phyloP scores from a whole-genome alignment of 2,888 invertebrate species.

The Chrysolina oricalcia region DNA sequence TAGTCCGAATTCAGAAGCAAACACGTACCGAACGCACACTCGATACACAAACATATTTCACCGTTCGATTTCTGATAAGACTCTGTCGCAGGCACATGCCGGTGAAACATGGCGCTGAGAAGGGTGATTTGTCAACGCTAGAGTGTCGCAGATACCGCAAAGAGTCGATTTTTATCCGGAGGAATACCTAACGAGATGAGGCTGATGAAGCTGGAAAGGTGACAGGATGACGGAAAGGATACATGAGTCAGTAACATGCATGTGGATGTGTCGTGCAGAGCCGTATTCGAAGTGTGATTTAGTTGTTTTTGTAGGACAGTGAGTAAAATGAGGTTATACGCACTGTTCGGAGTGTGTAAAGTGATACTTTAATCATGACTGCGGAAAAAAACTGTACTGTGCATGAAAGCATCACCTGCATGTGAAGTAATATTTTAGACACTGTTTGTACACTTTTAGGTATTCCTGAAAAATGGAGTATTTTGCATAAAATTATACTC shows the following conservation, averaged over 20 bases:
- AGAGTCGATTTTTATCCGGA: conserved; percentile 7
- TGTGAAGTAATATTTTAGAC: no score
- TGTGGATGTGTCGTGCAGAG: not conserved
- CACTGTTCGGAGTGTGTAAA: no score
- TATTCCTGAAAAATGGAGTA: no score
- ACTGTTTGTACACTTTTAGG: no score
- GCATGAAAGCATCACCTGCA: no score
- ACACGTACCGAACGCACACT: not conserved
- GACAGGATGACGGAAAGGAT: conserved; percentile 5
- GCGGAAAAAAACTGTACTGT: no score
- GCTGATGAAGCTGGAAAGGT: conserved; percentile 1
- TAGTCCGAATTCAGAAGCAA: not conserved
- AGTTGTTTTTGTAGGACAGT: no score
- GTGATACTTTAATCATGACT: no score
- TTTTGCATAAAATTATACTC: no score
- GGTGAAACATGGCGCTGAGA: conserved; percentile 36
- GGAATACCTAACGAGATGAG: conserved; percentile 18
- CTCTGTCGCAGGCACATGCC: conserved; percentile 56
- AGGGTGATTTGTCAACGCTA: conserved; percentile 39
- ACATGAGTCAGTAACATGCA: not conserved
- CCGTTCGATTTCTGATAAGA: conserved; percentile 55
- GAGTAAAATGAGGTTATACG: no score
- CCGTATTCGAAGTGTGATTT: no score
- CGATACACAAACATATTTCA: conserved; percentile 51
- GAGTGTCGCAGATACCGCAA: not conserved